Evolutionary conservation across 1,140 invertebrate species (phyloP).

Genomic region (Drosophila takahashii): DNA sequence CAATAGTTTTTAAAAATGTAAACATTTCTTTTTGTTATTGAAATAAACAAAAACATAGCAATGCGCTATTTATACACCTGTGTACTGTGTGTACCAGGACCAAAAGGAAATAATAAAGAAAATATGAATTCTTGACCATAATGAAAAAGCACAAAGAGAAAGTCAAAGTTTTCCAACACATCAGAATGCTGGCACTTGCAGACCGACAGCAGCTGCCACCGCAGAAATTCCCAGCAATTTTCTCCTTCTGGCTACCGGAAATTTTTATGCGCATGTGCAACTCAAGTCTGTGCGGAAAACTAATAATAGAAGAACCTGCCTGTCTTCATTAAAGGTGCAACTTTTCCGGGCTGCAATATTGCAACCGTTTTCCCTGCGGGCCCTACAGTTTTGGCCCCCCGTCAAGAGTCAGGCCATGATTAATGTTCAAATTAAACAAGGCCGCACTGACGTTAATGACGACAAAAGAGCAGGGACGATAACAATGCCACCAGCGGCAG

Average conservation of each 20-base stretch:
- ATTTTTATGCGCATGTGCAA: conserved; percentile 43
- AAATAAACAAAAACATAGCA: no score
- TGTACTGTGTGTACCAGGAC: neutral
- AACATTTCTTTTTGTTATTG: no score
- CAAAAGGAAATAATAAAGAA: neutral
- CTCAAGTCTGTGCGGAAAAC: conserved; percentile 23
- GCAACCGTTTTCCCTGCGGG: conserved; percentile 11
- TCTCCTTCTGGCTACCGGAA: neutral
- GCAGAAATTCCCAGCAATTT: conserved; percentile 3
- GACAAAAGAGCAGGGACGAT: conserved; percentile 61
- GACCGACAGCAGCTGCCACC: conserved; percentile 17
- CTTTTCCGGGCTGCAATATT: conserved; percentile 40
- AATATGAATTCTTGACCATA: neutral
- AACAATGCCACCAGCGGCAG: conserved; percentile 44
- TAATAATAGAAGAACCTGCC: conserved; percentile 48
- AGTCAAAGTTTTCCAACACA: conserved; percentile 27
- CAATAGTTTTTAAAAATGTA: no score
- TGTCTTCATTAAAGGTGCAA: conserved; percentile 48
- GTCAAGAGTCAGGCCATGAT: conserved; percentile 53
- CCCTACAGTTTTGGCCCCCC: neutral
- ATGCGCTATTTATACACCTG: no score
- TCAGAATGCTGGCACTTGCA: conserved; percentile 13
- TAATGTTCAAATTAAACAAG: conserved; percentile 81
- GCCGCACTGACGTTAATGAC: conserved; percentile 73
- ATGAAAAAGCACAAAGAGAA: neutral